Evolutionary conservation across 1,140 invertebrate genomes (phyloP), one percentile per base, ranked within the genome.

Genomic region (Oreohelix idahoensis): DNA sequence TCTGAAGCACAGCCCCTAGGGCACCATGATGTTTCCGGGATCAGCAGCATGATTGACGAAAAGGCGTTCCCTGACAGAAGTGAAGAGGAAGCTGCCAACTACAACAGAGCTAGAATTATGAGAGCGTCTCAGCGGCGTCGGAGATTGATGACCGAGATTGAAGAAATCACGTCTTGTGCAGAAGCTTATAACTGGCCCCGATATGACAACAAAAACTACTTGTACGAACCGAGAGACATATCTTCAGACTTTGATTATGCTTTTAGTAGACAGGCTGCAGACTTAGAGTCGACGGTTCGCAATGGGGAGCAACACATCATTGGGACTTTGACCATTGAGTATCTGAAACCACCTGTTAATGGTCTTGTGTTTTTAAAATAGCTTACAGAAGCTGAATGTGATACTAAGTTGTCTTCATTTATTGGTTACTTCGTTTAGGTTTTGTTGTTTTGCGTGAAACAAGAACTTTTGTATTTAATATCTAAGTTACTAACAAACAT

Each of bases 301-400:
- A 66, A 5, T 32, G 63, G 5, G 17, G 63, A 23, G 5, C n/a
- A 66, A 32, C 63, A 66, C 1, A 66, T 29, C 5, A 35, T 66
- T 66, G 63, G 63, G 0, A 66, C n/a, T 32, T 66, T 66, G n/a
- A 66, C 63, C 63, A 66, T 66, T 66, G 63, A 66, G 29, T 66
- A 66, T 66, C 17, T 66, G 29, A 66, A 29, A 2, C 63, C 63
- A 8, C 29, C 63, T 32, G 29, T 66, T 35, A 29, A 29, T 17
- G 63, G 63, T 8, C 20, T 66, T 66, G 17, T 66, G 2, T 11
- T 32, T 66, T 32, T 66, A 23, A 66, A 66, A 23, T 66, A 66
- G 63, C n/a, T n/a, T n/a, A n/a, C n/a, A n/a, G n/a, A n/a, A n/a
- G n/a, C n/a, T n/a, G n/a, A n/a, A n/a, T n/a, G n/a, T n/a, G n/a